These are phyloP conservation scores for Gymnobelideus leadbeateri DNA, from an alignment of 2,113 vertebrate genomes.

Conservation along the genomic window DNA sequence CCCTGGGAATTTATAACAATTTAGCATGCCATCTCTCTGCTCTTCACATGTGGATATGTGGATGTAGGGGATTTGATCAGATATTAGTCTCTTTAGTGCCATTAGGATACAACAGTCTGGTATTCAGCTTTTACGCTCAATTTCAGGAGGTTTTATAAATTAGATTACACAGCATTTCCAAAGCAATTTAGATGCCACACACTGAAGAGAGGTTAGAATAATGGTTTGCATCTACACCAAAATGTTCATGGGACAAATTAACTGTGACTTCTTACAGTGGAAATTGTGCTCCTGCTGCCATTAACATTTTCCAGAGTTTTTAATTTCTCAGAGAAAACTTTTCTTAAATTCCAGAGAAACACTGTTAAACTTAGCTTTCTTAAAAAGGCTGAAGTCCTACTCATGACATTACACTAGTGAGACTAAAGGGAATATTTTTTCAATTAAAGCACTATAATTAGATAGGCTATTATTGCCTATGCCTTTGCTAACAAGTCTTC, in stretches of 20 bases:
- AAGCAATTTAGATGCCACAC: constrained; percentile 45
- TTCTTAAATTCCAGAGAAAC: constrained; percentile 28
- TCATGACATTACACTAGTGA: neutral
- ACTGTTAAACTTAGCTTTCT: neutral
- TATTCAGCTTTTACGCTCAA: constrained; percentile 37
- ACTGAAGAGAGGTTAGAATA: neutral
- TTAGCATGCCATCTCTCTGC: neutral
- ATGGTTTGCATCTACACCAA: constrained; percentile 19
- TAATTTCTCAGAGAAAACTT: neutral
- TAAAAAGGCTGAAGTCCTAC: neutral
- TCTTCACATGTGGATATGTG: constrained; percentile 47
- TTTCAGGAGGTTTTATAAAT: constrained; percentile 61
- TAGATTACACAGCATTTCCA: constrained; percentile 52
- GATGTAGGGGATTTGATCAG: neutral
- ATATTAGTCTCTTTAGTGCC: constrained; percentile 33
- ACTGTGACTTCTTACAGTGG: constrained; percentile 37
- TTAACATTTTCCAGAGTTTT: neutral
- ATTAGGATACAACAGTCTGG: constrained; percentile 49
- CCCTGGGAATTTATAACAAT: neutral
- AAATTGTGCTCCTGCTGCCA: constrained; percentile 33
- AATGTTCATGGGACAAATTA: constrained; percentile 44
- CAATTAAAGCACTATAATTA: constrained; percentile 23
- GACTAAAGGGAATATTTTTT: neutral
- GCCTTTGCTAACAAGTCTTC: neutral
- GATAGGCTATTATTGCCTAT: neutral